Base-by-base conservation (phyloP, 2,888 invertebrate genomes). In the Rhagophthalmus giganteus region DNA sequence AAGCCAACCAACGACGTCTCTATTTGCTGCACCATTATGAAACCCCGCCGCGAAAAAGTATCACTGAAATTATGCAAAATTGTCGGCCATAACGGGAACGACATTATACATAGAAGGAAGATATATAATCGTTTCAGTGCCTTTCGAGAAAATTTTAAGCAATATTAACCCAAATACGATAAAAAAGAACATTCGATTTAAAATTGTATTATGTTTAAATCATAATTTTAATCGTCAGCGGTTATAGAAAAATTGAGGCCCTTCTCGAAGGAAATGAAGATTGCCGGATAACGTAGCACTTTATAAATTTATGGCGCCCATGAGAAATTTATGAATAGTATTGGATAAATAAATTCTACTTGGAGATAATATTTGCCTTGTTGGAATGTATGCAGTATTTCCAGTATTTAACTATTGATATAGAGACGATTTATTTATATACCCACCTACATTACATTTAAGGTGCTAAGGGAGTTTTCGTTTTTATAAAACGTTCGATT, bases 291-390 rank as follows among this genome's bases (percentile, higher is more conserved):
- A 58, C 57, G 49, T 47, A 52, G 52, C 59, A 58, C 55, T 57
- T 61, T 58, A 60, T 60, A 61, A 59, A 63, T 60, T 46, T 58
- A 62, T 52, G 47, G 53, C 51, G 47, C 64, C 59, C 62, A 33
- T 42, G 62, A 64, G 64, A 64, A 64, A 64, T 64, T 62, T 61
- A 58, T 57, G 54, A 51, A 41, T 56, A 59, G 59, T 59, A 60
- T 59, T n/a, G n/a, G n/a, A n/a, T n/a, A n/a, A n/a, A n/a, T n/a
- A n/a, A 57, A 57, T 56, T 38, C 47, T 54, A 48, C 55, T 56
- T 56, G 39, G 44, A 52, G 59, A 61, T 58, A 61, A 57, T 50
- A 44, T n/a, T 46, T n/a, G 35, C 45, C 50, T 48, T 54, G 49
- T 57, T 58, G 55, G 48, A 48, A 54, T 41, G 16, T 49, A 49